A percentile compares a stretch with the other conserved stretches of the same genome.
These are phyloP conservation scores for Tenebrosternarchus preto DNA, from an alignment of 2,113 vertebrate genomes.

Conservation along the genomic window DNA sequence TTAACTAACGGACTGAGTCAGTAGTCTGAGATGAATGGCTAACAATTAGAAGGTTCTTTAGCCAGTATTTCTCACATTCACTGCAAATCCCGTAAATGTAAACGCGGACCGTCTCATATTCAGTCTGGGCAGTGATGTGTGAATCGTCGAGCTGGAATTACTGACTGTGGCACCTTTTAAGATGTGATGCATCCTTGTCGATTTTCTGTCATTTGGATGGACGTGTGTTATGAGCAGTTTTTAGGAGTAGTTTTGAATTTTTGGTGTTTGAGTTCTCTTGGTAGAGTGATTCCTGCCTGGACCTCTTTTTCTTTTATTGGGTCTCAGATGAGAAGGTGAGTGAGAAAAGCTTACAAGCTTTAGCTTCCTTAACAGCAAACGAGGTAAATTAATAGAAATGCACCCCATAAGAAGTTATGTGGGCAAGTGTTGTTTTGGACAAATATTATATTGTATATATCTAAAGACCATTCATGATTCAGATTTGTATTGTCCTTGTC, in stretches of 20 bases:
- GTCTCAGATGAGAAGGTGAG: neutral
- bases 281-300: neutral
- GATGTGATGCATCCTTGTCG: too few species aligned
- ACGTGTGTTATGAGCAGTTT: too few species aligned
- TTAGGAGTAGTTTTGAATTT: too few species aligned
- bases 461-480: neutral
- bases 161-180: too few species aligned
- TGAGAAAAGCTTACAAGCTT: neutral
- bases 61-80: too few species aligned
- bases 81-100: too few species aligned
- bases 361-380: neutral
- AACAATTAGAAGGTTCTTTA: too few species aligned
- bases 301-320: neutral
- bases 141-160: neutral
- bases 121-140: neutral
- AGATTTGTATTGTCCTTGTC: neutral
- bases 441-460: neutral
- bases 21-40: too few species aligned
- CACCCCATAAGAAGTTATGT: too few species aligned
- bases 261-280: neutral
- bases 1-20: too few species aligned
- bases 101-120: too few species aligned
- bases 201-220: too few species aligned
- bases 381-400: neutral
- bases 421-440: neutral